Base-by-base conservation (phyloP, 1,140 invertebrate genomes). In the Nebria ingens region DNA sequence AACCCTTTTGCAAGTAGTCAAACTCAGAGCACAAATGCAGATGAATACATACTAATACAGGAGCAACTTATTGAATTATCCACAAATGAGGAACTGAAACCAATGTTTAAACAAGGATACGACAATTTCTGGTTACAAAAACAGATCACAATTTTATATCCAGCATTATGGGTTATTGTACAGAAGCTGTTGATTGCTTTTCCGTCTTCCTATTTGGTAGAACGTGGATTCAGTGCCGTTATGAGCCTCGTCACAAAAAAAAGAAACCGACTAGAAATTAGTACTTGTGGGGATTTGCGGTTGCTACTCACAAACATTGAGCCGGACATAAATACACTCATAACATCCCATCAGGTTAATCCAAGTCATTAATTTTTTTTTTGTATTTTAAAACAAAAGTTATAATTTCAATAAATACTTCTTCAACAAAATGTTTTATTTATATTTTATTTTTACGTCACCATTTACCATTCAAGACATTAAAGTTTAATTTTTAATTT, bases 141-240 rank as follows among this genome's bases (percentile, higher is more conserved):
- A 56, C 29, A 51, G 49, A 55, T 55, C 11, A 21, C 57, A 58
- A 55, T 58, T 58, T 52, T 58, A 55, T 58, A 59, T 52, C 52
- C 55, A 50, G 55, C 21, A 59, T 59, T 59, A 57, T 57, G 52
- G 55, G 51, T 59, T 25, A 57, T 19, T 59, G 55, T 54, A 50
- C 52, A 53, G 40, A 59, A 56, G 15, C 54, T 59, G 40, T 57
- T 57, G 52, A 59, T 56, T 59, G 52, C 55, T 59, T 59, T 59
- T 34, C 54, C 49, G 54, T 59, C 38, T 52, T 55, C 38, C 15
- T 59, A 59, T 59, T 56, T 53, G 29, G 58, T 58, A 58, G 51
- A 58, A 56, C 53, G 17, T 56, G 51, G 55, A 59, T 59, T 59
- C 50, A 59, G 55, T 59, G 58, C 58, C 19, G 55, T 59, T 57